Base-by-base conservation (phyloP, 2,797 vertebrate species). In the Lerista edwardsae region DNA sequence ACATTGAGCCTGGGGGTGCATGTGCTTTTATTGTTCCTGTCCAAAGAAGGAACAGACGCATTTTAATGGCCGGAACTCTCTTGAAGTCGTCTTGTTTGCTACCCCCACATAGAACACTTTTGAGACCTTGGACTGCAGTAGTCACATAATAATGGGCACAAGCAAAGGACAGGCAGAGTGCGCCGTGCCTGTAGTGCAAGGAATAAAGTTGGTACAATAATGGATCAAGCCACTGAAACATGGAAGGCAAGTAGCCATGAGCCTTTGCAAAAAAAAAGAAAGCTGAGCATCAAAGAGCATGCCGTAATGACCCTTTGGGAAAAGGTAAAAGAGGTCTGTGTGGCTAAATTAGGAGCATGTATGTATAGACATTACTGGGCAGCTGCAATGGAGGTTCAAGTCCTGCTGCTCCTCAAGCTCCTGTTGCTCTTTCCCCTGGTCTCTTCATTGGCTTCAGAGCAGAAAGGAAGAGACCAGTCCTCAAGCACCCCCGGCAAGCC, bases 381-480 rank as follows among this genome's bases (percentile, higher is more conserved):
- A 51, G 44, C 7, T n/a, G 19, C 29, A 44, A 31, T 29, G 11
- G 62, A 25, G 21, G 10, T 34, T 44, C n/a, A 81, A 34, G 65
- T 27, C 29, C 17, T 75, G 44, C 41, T 76, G 21, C 14, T 71
- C 55, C 31, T 77, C 27, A 31, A 9, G 2, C 19, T 65, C 51
- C 25, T 64, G 4, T 21, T 39, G 73, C 68, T 27, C 29, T 57
- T 69, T 82, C 39, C 19, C 71, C 8, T 69, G 34, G 9, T 36
- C 21, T 41, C 61, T 55, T 64, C 8, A n/a, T 75, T 36, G 11
- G 55, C 71, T 65, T 71, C 19, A 51, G 41, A 71, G 27, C 25
- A 61, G 69, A 75, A 47, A 79, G 51, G 29, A 85, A 81, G 39
- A 86, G 64, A 21, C 36, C 41, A 71, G 62, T 51, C 23, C 55